phyloP scores from a whole-genome alignment of 2,888 invertebrate species.

The Hecatera dysodea region DNA sequence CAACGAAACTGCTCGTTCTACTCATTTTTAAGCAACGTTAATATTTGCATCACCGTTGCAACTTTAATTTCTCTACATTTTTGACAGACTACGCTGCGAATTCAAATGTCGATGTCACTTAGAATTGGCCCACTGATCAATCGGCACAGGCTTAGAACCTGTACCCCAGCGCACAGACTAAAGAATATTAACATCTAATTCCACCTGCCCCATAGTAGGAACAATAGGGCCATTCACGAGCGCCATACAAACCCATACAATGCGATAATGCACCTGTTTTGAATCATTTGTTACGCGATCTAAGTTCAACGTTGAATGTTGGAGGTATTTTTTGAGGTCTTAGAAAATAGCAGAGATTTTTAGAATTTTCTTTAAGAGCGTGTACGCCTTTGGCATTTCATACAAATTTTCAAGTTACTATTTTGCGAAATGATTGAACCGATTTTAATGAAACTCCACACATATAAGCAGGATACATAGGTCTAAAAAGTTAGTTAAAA shows the following conservation, averaged over 20 bases:
- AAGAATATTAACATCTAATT: constrained; percentile 51
- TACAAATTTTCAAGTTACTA: too few relatives aligned
- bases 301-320: constrained; percentile 10
- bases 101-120: too few relatives aligned
- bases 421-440: too few relatives aligned
- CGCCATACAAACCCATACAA: constrained; percentile 61
- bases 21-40: too few relatives aligned
- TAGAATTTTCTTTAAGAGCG: not conserved
- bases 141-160: constrained; percentile 14
- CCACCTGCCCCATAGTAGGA: constrained; percentile 65
- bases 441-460: too few relatives aligned
- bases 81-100: too few relatives aligned
- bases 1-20: too few relatives aligned
- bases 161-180: constrained; percentile 16
- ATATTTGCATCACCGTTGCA: too few relatives aligned
- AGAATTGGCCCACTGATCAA: not conserved
- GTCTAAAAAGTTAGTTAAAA: too few relatives aligned
- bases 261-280: constrained; percentile 65
- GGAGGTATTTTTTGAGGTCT: not conserved
- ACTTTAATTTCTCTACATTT: too few relatives aligned
- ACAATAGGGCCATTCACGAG: constrained; percentile 68
- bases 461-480: too few relatives aligned
- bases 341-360: not conserved
- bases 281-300: constrained; percentile 51
- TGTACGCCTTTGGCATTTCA: too few relatives aligned